phyloP scores from a whole-genome alignment of 1,140 invertebrate species.

The Aphis gossypii region DNA sequence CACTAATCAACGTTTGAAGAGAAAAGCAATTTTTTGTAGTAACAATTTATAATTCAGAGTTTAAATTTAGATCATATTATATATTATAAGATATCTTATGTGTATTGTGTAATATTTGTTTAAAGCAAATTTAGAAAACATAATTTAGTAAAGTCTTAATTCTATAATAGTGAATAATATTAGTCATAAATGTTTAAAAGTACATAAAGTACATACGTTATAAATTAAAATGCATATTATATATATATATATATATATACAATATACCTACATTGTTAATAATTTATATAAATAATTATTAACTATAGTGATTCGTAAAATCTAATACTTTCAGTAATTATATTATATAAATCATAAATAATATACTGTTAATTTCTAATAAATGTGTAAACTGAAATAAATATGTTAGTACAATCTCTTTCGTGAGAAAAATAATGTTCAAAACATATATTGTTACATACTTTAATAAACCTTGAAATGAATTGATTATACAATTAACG shows the following conservation, averaged over 20 bases:
- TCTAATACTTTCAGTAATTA: not conserved
- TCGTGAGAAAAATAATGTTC: not conserved
- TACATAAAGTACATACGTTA: not conserved
- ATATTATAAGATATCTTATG: not conserved
- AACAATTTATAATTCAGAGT: not conserved
- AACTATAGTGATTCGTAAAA: not conserved
- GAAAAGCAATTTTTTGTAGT: not conserved
- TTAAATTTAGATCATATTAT: not conserved
- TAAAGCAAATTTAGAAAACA: not conserved
- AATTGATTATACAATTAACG: slow-evolving; percentile 28
- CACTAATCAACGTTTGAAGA: not conserved
- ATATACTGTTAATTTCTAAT: not conserved
- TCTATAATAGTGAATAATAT: not conserved
- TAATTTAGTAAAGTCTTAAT: not conserved
- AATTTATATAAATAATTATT: not conserved
- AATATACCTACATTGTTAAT: not conserved
- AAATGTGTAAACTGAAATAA: not conserved
- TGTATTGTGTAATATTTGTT: not conserved
- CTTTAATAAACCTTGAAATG: not conserved
- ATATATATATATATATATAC: not conserved
- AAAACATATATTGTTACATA: not conserved
- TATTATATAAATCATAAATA: not conserved
- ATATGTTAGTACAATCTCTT: not conserved
- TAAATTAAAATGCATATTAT: not conserved
- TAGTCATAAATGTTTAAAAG: not conserved